Evolutionary conservation across 2,888 invertebrate genomes (phyloP), one percentile per base, ranked within the genome.

Genomic region (Artemia sinica): DNA sequence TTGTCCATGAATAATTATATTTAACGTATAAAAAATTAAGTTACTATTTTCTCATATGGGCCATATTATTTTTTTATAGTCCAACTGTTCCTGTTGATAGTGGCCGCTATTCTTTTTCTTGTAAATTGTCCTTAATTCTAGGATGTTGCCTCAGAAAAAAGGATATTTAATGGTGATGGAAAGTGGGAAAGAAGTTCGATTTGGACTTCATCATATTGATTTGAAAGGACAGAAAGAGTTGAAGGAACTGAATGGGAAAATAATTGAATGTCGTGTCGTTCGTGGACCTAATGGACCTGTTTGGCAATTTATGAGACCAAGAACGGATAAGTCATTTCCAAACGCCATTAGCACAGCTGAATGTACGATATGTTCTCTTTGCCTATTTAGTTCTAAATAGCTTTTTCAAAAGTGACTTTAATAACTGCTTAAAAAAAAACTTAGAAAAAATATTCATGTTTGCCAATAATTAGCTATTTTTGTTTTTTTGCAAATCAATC

Each of bases 251-350:
- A 84, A 98, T 79, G 88, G 88, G 75, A 95, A 96, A 80, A 98
- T 99, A 70, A 85, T 99, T 68, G 98, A 99, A 80, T 99, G 98
- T 79, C 88, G 85, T 74, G 86, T 80, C 74, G 89, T 91, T 72
- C 72, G 73, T 1, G 72, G 70, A 14, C 72, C 72, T 68, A 83
- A 85, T 72, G 82, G 84, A 52, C 74, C 74, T 50, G 81, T 84
- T 72, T 99, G 98, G 98, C 83, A 86, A 68, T 94, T 90, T 77
- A 90, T 99, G 91, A 83, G 97, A 70, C 91, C 94, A 77, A 81
- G 98, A 73, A 93, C 90, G 0, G 98, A 99, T 79, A 99, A 99
- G 80, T 91, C 92, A 0, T 90, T 85, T 78, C 96, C 98, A 0
- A 99, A 98, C 79, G 88, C 89, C 73, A 86, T 78, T 73, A 83